Percentiles rank a stretch among this genome's conserved stretches.
These are phyloP conservation scores for Adineta ricciae DNA, from an alignment of 2,888 invertebrate genomes.

Conservation along the genomic window DNA sequence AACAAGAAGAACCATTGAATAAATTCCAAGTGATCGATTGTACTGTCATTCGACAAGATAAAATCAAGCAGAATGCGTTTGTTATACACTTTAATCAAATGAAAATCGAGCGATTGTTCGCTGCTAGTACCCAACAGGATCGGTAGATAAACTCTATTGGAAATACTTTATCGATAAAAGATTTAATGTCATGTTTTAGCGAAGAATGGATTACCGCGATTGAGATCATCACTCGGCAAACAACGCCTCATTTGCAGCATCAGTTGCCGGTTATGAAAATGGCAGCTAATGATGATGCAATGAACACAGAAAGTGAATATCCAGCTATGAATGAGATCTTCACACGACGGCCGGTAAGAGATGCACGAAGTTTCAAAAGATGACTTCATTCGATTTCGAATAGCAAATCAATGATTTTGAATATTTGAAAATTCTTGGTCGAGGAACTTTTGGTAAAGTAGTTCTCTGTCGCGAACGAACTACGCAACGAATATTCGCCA, in stretches of 20 bases:
- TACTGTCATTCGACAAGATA: constrained; percentile 89
- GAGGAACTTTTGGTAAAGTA: constrained; percentile 97
- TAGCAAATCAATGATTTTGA: constrained; percentile 82
- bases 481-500: constrained; percentile 82
- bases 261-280: neutral
- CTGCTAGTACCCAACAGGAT: constrained; percentile 76
- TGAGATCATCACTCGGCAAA: constrained; percentile 56
- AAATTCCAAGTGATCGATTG: constrained; percentile 86
- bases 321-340: constrained; percentile 41
- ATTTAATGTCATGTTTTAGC: constrained; percentile 51
- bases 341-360: neutral
- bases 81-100: constrained; percentile 90
- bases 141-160: constrained; percentile 37
- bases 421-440: constrained; percentile 90
- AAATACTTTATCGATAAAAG: no score
- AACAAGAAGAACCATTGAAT: constrained; percentile 70
- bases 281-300: constrained; percentile 38
- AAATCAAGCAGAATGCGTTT: constrained; percentile 89
- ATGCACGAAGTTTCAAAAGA: no score
- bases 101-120: constrained; percentile 92
- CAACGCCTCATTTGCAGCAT: constrained; percentile 38
- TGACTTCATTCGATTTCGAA: constrained; percentile 42
- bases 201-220: constrained; percentile 79
- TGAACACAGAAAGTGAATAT: constrained; percentile 59
- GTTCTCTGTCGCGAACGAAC: constrained; percentile 89